These are phyloP conservation scores for Agonopterix arenella DNA, from an alignment of 2,888 invertebrate species.

Conservation along the genomic window DNA sequence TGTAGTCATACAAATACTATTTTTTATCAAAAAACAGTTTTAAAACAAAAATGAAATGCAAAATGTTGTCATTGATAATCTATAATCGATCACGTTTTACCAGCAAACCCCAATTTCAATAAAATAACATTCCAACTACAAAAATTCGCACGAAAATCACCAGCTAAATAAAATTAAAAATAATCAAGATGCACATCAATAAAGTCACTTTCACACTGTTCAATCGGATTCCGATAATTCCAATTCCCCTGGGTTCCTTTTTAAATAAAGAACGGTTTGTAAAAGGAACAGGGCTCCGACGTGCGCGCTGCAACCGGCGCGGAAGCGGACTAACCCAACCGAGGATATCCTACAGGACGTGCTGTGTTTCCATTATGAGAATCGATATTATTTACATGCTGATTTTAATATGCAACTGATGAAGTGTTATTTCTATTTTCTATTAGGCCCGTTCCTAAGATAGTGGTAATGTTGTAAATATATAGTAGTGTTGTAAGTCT, in stretches of 20 bases:
- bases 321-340: conserved; percentile 61
- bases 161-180: too few relatives aligned
- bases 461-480: too few relatives aligned
- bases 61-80: too few relatives aligned
- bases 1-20: too few relatives aligned
- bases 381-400: conserved; percentile 70
- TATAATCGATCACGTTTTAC: too few relatives aligned
- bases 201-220: conserved; percentile 10
- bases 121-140: neutral
- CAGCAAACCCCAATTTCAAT: too few relatives aligned
- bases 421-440: neutral
- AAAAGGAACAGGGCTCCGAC: conserved; percentile 22
- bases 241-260: too few relatives aligned
- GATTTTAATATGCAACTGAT: conserved; percentile 60
- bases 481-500: too few relatives aligned
- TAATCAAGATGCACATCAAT: conserved; percentile 3
- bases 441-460: too few relatives aligned
- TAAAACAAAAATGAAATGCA: too few relatives aligned
- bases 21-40: too few relatives aligned
- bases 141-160: neutral
- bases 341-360: conserved; percentile 65
- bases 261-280: neutral
- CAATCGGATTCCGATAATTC: conserved; percentile 1
- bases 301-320: conserved; percentile 60
- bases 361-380: conserved; percentile 55